A percentile compares a stretch with the other conserved stretches of the same genome.
Conservation (phyloP, 2,113 vertebrate genomes). For the Clarias batrachus region DNA sequence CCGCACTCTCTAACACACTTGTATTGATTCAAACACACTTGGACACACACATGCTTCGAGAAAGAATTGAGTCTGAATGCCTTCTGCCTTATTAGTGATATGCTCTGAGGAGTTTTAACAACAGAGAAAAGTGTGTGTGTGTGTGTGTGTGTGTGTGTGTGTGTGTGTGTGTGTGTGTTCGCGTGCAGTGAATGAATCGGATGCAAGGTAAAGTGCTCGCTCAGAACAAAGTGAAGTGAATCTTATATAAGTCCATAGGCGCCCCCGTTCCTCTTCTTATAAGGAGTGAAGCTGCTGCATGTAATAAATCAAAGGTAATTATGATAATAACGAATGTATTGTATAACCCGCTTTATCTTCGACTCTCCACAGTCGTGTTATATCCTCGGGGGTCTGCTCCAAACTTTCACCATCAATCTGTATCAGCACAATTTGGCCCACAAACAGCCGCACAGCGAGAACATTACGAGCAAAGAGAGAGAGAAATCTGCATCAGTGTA, state of each 20-base stretch:
- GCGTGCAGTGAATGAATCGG: no score
- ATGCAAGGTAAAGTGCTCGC: no score
- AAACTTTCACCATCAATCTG: slow-evolving; percentile 83
- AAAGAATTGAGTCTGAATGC: not conserved
- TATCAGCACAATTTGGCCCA: slow-evolving; percentile 91
- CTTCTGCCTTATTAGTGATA: not conserved
- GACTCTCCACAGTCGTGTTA: slow-evolving; percentile 71
- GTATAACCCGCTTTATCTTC: not conserved
- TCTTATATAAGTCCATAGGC: no score
- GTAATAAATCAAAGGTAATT: not conserved
- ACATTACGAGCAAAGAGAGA: slow-evolving; percentile 78
- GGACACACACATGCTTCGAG: slow-evolving; percentile 10
- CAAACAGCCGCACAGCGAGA: slow-evolving; percentile 86
- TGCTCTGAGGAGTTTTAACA: not conserved
- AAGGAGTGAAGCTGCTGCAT: not conserved
- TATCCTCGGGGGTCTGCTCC: slow-evolving; percentile 82
- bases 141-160: slow-evolving; percentile 17
- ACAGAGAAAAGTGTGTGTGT: not conserved
- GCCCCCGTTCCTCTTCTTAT: not conserved
- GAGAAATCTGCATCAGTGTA: slow-evolving; percentile 10
- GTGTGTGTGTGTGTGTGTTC: slow-evolving; percentile 12
- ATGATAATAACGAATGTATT: not conserved
- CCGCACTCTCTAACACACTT: not conserved
- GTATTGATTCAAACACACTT: slow-evolving; percentile 3
- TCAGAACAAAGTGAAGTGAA: no score